These are phyloP conservation scores for Girardinus metallicus DNA, from an alignment of 2,797 vertebrate species.

Conservation along the genomic window DNA sequence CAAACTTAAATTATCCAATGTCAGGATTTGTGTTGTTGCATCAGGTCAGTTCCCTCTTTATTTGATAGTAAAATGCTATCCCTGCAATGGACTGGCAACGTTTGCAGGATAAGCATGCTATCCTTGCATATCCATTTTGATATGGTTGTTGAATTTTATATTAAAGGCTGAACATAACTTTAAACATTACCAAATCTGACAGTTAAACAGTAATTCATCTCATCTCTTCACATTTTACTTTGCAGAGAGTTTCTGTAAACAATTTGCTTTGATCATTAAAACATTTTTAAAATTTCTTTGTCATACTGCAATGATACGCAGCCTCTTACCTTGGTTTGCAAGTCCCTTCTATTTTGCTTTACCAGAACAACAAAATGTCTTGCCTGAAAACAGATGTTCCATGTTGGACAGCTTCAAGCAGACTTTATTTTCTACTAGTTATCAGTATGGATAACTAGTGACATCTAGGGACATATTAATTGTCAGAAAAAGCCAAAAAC, in stretches of 20 bases:
- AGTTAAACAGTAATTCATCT: not conserved
- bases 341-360: not conserved
- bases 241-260: too few relatives aligned
- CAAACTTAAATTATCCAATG: not conserved
- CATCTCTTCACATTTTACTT: not conserved
- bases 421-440: not conserved
- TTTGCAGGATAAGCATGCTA: too few relatives aligned
- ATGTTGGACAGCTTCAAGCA: not conserved
- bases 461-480: not conserved
- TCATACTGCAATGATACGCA: not conserved
- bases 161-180: not conserved
- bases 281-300: not conserved
- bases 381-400: not conserved
- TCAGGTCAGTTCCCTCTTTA: not conserved
- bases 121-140: too few relatives aligned
- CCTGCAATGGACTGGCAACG: not conserved
- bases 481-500: not conserved
- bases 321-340: not conserved
- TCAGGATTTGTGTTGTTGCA: not conserved
- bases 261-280: not conserved
- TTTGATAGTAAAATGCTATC: not conserved
- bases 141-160: not conserved
- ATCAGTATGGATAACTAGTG: not conserved
- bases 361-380: not conserved
- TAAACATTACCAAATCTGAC: not conserved